Evolutionary conservation across 2,888 invertebrate species (phyloP), one percentile per base, ranked within the genome.

Genomic region (Disparrhopalites patrizii): DNA sequence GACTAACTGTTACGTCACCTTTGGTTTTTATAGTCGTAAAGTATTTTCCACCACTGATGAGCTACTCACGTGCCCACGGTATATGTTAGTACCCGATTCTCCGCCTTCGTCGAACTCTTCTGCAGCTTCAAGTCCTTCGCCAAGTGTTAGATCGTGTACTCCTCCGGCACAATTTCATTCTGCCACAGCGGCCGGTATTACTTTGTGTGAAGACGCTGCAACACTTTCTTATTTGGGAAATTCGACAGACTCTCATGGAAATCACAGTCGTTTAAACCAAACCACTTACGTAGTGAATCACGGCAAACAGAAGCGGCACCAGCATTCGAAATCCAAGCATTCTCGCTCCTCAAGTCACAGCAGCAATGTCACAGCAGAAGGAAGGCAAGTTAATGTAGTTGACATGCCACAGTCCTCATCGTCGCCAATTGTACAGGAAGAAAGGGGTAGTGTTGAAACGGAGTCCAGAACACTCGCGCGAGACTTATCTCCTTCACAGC

Each of bases 41-140:
- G 71, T 72, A 15, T 75, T 71, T 60, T 72, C 73, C 28, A 70
- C 68, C 8, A 67, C 67, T 13, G 74, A 75, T 23, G 74, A 75
- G 66, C 54, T 73, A n/a, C 38, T 73, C 31, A 71, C 67, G 51
- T 72, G 70, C 62, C 73, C 75, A 7, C 66, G 75, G 7, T 75
- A 75, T 62, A 71, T 73, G 71, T 68, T 75, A 7, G 71, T 75
- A 0, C 69, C 75, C 4, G 73, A 75, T 30, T 72, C 72, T 5
- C 69, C 69, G 7, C 68, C 70, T 23, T 70, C 69, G 13, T 68
- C 66, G 2, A 67, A 69, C 15, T 69, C 70, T 2, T 70, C 72
- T n/a, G 69, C 73, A 25, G 65, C 72, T 56, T 76, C 78, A 2
- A 76, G 76, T 27, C 69, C 70, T n/a, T 66, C 69, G 40, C 67